A percentile compares a stretch with the other conserved stretches of the same genome.
These are phyloP conservation scores for Tenthredo distinguenda DNA, from an alignment of 2,888 invertebrate genomes.

Conservation along the genomic window DNA sequence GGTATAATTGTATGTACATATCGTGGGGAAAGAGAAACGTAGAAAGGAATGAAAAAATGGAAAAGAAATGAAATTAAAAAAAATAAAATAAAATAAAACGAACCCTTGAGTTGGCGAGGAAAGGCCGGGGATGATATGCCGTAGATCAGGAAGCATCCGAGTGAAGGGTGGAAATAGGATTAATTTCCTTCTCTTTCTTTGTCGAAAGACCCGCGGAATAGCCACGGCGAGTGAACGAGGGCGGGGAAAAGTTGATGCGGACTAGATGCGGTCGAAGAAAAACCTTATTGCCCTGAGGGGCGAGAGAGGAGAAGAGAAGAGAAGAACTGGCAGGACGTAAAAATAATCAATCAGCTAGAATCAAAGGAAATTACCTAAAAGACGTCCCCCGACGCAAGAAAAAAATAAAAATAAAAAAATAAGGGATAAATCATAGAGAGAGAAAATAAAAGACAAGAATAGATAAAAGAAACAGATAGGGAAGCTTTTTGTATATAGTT, in stretches of 20 bases:
- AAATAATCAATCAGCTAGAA: slow-evolving; percentile 45
- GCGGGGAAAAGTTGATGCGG: background rate
- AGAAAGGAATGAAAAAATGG: no score
- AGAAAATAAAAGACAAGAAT: background rate
- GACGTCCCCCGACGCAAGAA: background rate
- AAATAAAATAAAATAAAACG: background rate
- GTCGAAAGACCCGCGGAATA: background rate
- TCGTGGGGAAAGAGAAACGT: no score
- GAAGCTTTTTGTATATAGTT: background rate
- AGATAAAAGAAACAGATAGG: background rate
- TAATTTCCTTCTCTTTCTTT: slow-evolving; percentile 45
- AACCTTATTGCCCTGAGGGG: background rate
- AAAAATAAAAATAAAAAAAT: background rate
- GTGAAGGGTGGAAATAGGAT: slow-evolving; percentile 47
- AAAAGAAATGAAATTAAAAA: background rate
- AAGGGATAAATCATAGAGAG: background rate
- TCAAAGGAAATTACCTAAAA: slow-evolving; percentile 32
- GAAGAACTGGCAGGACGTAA: slow-evolving; percentile 13
- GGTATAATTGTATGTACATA: no score
- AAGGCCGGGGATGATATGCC: background rate
- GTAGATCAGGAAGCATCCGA: slow-evolving; percentile 18
- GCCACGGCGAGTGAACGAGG: background rate
- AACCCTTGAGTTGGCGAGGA: background rate
- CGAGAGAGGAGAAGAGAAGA: background rate
- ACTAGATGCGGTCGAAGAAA: background rate